Evolutionary conservation across 2,888 invertebrate species (phyloP).

Genomic region (Polia nebulosa): DNA sequence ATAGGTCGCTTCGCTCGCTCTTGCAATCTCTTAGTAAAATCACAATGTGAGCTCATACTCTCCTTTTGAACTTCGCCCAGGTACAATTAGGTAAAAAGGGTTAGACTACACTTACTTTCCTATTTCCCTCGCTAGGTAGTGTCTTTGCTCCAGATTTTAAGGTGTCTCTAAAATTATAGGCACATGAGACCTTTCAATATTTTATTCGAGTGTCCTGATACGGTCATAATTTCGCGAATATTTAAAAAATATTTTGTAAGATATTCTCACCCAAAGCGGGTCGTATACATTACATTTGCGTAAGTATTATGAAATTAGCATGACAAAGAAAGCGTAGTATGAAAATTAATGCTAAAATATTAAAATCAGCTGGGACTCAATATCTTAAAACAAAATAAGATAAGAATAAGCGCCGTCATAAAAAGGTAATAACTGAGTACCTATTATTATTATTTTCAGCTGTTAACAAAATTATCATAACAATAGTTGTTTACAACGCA

Average conservation of each 20-base stretch:
- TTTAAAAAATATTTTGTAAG: not conserved
- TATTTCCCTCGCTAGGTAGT: not conserved
- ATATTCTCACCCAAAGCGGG: slow-evolving; percentile 9
- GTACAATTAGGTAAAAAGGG: not conserved
- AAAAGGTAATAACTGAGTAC: slow-evolving; percentile 8
- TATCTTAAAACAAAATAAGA: slow-evolving; percentile 7
- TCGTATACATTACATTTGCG: slow-evolving; percentile 1
- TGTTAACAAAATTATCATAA: slow-evolving; percentile 49
- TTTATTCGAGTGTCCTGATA: too few relatives aligned
- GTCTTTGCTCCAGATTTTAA: not conserved
- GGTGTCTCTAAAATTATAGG: not conserved
- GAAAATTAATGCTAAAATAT: slow-evolving; percentile 26
- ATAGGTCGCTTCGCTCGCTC: not conserved
- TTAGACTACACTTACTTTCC: not conserved
- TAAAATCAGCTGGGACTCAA: not conserved
- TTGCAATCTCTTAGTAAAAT: too few relatives aligned
- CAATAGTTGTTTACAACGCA: slow-evolving; percentile 27
- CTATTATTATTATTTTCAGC: slow-evolving; percentile 16
- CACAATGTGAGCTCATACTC: too few relatives aligned
- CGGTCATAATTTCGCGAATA: too few relatives aligned
- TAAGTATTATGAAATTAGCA: slow-evolving; percentile 12
- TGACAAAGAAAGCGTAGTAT: not conserved
- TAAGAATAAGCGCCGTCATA: slow-evolving; percentile 8
- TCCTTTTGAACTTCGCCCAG: too few relatives aligned
- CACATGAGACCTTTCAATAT: too few relatives aligned